Conservation (phyloP, 2,888 invertebrate species). For the Stictocephala bisonia region DNA sequence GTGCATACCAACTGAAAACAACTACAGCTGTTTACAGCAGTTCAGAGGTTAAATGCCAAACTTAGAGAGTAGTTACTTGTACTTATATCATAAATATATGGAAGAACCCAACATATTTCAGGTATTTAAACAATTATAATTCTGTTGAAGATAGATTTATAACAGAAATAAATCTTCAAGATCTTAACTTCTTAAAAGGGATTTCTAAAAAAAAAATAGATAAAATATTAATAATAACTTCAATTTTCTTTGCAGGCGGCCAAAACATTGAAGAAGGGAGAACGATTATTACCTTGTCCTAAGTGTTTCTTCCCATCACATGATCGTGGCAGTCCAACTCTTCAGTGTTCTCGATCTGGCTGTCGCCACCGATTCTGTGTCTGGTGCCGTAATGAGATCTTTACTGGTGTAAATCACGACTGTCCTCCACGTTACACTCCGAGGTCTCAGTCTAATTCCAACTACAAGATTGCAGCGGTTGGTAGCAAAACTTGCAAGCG, state of each 20-base stretch:
- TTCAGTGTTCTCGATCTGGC: constrained; percentile 54
- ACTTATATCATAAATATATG: no score
- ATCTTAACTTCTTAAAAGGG: no score
- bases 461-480: neutral
- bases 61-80: no score
- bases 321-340: constrained; percentile 48
- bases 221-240: no score
- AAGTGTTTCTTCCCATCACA: constrained; percentile 59
- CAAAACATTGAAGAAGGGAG: constrained; percentile 57
- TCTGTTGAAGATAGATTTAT: no score
- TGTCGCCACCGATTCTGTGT: constrained; percentile 58
- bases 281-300: constrained; percentile 59
- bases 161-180: no score
- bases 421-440: constrained; percentile 37
- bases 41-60: no score
- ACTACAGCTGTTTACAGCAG: no score
- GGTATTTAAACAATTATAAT: no score
- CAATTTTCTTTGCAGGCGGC: constrained; percentile 59
- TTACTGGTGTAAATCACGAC: constrained; percentile 38
- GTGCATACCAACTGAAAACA: no score
- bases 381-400: constrained; percentile 52
- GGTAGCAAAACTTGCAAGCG: constrained; percentile 41
- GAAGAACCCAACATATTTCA: no score
- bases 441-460: neutral
- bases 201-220: no score